Percentiles rank a stretch among this genome's conserved stretches.
phyloP scores from a whole-genome alignment of 1,140 invertebrate species.

The Hermetia illucens region DNA sequence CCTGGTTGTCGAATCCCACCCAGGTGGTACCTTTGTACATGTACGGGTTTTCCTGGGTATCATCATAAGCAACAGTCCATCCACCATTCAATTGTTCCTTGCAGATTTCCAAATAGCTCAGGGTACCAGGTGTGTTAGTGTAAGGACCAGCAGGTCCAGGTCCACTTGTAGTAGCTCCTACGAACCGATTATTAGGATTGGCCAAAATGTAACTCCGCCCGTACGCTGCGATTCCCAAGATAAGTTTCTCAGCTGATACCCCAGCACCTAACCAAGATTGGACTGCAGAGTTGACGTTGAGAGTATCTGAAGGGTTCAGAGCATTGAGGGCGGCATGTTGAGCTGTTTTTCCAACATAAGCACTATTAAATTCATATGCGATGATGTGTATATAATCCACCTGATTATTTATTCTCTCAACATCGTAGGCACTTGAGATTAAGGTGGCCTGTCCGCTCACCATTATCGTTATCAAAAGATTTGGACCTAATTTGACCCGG shows the following conservation, averaged over 20 bases:
- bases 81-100: slow-evolving; percentile 44
- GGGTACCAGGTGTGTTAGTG: slow-evolving; percentile 44
- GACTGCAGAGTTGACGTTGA: slow-evolving; percentile 41
- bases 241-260: slow-evolving; percentile 46
- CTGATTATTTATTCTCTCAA: background rate
- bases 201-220: slow-evolving; percentile 46
- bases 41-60: slow-evolving; percentile 26
- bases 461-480: background rate
- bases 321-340: slow-evolving; percentile 38
- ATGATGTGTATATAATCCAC: slow-evolving; percentile 42
- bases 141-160: slow-evolving; percentile 44
- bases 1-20: slow-evolving; percentile 18
- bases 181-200: slow-evolving; percentile 29
- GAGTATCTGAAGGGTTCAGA: background rate
- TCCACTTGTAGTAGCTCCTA: slow-evolving; percentile 35
- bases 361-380: slow-evolving; percentile 51
- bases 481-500: background rate
- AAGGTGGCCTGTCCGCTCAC: background rate
- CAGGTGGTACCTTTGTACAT: slow-evolving; percentile 16
- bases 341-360: slow-evolving; percentile 36
- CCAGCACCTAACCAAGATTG: slow-evolving; percentile 51
- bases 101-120: slow-evolving; percentile 33
- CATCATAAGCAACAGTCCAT: slow-evolving; percentile 31
- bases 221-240: slow-evolving; percentile 50
- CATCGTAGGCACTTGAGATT: background rate